Evolutionary conservation across 92 coral and sea anemone species (phyloP), one percentile per base, ranked within the genome.

Genomic region (Isaurus tuberculatus): DNA sequence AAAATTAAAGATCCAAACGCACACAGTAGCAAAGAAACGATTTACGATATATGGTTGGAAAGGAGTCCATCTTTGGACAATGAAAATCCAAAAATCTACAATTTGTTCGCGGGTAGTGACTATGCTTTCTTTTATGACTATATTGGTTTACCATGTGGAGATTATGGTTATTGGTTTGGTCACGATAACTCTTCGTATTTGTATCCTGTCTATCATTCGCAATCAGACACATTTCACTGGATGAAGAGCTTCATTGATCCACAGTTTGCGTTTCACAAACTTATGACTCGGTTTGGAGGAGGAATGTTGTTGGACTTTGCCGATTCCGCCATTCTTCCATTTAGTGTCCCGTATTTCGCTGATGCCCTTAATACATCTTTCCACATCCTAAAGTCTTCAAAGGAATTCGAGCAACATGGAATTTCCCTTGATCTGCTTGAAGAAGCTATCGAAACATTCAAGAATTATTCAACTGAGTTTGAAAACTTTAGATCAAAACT

Each of bases 161-260:
- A 96, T 48, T 96, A 87, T 57, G 98, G 99, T 13, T 96, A 96
- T 66, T 92, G 95, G 93, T 94, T 80, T 79, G 92, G 92, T 5
- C 77, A 90, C 60, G 83, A 83, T 25, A 69, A 79, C 32, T 55
- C 32, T n/a, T 53, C 91, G 14, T 67, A 43, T 25, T 71, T 93
- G 65, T 96, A 96, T 83, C 99, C 99, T 22, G 98, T 87, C 15
- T 96, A 96, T 64, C 99, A 96, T 65, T 72, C 99, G 15, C 89
- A 91, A 26, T 93, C 92, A 30, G 99, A 96, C 30, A 96, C 99
- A 17, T 96, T 92, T 77, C 90, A 90, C 34, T 94, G 97, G 97
- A 64, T 96, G 79, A 90, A 94, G 64, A 85, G 66, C 61, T 94
- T 92, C 49, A 79, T 90, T n/a, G 99, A 96, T 70, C 93, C 95